These are phyloP conservation scores for Lates calcarifer DNA, from an alignment of 2,113 vertebrate species.

Conservation along the genomic window DNA sequence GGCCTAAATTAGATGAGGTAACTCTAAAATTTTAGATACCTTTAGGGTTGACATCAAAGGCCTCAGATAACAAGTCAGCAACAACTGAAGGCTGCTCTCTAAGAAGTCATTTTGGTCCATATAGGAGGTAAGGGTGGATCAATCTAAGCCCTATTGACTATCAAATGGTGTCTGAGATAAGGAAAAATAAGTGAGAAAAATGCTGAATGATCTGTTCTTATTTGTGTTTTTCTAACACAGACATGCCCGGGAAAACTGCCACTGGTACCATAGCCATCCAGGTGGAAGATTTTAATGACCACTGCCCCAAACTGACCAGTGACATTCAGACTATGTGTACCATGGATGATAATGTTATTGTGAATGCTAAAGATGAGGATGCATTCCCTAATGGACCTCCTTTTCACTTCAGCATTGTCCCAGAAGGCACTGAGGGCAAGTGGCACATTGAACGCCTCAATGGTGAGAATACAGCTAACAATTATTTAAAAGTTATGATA, in stretches of 20 bases:
- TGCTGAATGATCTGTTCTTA: background rate
- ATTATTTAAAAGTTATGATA: background rate
- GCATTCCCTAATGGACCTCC: constrained; percentile 85
- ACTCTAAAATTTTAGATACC: too few relatives aligned
- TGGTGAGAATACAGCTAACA: constrained; percentile 79
- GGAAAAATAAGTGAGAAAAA: background rate
- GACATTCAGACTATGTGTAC: constrained; percentile 81
- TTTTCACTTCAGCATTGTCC: constrained; percentile 86
- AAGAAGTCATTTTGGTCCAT: too few relatives aligned
- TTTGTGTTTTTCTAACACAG: constrained; percentile 47
- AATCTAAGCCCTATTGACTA: too few relatives aligned
- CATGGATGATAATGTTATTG: constrained; percentile 71
- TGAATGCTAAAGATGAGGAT: constrained; percentile 89
- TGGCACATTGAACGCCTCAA: constrained; percentile 87
- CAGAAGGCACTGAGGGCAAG: constrained; percentile 82
- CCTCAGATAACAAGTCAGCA: too few relatives aligned
- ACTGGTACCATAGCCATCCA: constrained; percentile 91
- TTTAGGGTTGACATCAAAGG: too few relatives aligned
- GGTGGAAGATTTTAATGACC: constrained; percentile 91
- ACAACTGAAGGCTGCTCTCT: too few relatives aligned
- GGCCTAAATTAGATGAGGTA: too few relatives aligned
- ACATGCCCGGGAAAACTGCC: constrained; percentile 85
- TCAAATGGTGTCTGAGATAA: background rate
- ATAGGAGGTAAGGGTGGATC: too few relatives aligned
- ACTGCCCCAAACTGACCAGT: constrained; percentile 88